Evolutionary conservation across 2,113 vertebrate genomes (phyloP).

Genomic region (Podiceps cristatus): DNA sequence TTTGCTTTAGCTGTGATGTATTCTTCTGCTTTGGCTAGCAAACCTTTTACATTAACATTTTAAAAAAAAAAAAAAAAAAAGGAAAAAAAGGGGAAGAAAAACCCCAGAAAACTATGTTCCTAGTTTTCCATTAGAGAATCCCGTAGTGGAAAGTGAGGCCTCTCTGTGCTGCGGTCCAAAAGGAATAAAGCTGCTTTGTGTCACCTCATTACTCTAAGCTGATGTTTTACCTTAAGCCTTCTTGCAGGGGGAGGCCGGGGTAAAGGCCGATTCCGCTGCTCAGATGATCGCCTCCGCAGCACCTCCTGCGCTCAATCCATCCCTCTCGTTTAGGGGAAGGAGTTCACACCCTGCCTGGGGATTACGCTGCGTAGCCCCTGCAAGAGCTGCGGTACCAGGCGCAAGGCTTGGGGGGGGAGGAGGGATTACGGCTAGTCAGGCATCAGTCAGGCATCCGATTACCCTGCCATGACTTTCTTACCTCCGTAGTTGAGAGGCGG

Average conservation of each 20-base stretch:
- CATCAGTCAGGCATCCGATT: not conserved
- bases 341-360: not conserved
- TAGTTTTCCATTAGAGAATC: constrained; percentile 45
- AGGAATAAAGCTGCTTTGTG: constrained; percentile 68
- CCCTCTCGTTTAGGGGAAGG: not conserved
- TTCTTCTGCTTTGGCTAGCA: not conserved
- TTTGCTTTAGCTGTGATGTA: not conserved
- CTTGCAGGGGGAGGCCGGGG: not conserved
- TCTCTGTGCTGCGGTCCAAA: constrained; percentile 47
- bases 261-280: not conserved
- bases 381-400: not conserved
- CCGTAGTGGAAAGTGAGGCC: constrained; percentile 58
- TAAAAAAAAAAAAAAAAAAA: too few relatives aligned
- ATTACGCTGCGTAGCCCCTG: not conserved
- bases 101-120: not conserved
- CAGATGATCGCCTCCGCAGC: not conserved
- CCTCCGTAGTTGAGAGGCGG: fast-evolving
- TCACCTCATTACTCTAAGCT: constrained; percentile 67
- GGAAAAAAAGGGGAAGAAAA: too few relatives aligned
- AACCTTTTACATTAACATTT: not conserved
- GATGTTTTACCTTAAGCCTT: constrained; percentile 16
- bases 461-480: not conserved
- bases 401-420: not conserved
- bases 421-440: not conserved
- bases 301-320: not conserved